Conservation (phyloP, 1,140 invertebrate species). For the Tachypleus tridentatus region DNA sequence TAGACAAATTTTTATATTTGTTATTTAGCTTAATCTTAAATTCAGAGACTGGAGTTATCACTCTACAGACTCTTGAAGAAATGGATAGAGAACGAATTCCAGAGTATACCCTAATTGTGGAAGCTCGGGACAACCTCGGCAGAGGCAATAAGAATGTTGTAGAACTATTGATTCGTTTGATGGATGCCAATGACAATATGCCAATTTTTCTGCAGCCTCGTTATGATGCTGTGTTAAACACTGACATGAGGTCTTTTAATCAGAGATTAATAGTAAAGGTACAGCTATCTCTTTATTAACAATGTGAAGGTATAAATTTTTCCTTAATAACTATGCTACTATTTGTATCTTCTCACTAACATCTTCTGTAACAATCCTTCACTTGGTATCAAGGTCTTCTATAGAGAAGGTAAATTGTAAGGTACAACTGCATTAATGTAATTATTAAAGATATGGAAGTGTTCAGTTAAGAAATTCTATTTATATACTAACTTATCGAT, state of each 20-base stretch:
- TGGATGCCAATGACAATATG: slow-evolving; percentile 57
- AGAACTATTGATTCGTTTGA: slow-evolving; percentile 22
- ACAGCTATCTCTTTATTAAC: not conserved
- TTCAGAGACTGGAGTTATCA: slow-evolving; percentile 64
- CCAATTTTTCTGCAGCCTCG: slow-evolving; percentile 63
- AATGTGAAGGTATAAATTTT: not conserved
- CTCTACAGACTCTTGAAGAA: slow-evolving; percentile 51
- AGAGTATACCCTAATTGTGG: slow-evolving; percentile 60
- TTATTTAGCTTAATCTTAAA: slow-evolving; percentile 60
- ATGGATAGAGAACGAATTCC: slow-evolving; percentile 61
- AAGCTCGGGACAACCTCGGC: slow-evolving; percentile 72
- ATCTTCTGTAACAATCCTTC: too few relatives aligned
- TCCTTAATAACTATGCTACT: too few relatives aligned
- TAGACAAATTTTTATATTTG: slow-evolving; percentile 14
- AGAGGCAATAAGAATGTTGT: slow-evolving; percentile 41
- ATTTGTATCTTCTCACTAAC: too few relatives aligned
- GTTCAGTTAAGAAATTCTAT: too few relatives aligned
- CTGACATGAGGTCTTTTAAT: slow-evolving; percentile 43
- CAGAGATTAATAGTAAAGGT: slow-evolving; percentile 29
- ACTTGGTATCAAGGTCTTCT: too few relatives aligned
- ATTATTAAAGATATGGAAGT: too few relatives aligned
- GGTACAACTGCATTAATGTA: too few relatives aligned
- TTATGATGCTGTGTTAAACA: slow-evolving; percentile 67
- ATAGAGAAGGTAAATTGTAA: too few relatives aligned
- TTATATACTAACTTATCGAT: too few relatives aligned